A percentile compares a stretch with the other conserved stretches of the same genome.
These are phyloP conservation scores for Gadus chalcogrammus DNA, from an alignment of 2,113 vertebrate species.

Conservation along the genomic window DNA sequence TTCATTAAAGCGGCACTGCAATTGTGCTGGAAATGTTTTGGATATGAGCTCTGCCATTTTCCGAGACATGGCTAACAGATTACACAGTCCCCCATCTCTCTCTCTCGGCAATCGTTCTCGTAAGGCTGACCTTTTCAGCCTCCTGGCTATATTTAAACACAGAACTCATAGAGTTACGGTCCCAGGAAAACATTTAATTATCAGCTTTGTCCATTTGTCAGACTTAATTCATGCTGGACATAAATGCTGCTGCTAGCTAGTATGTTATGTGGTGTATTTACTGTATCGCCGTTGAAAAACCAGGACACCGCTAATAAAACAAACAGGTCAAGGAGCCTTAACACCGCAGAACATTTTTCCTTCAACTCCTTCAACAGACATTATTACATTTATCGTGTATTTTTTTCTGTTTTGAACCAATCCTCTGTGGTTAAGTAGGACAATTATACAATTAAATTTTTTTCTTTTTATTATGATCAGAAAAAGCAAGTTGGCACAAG, in stretches of 20 bases:
- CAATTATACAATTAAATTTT: no score
- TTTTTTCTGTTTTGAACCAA: no score
- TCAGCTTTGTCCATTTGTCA: constrained; percentile 54
- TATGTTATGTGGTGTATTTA: constrained; percentile 43
- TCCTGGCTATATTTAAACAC: constrained; percentile 67
- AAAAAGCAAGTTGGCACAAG: no score
- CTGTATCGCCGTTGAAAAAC: constrained; percentile 42
- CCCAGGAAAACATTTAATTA: constrained; percentile 60
- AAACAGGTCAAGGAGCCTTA: constrained; percentile 12
- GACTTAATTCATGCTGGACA: constrained; percentile 51
- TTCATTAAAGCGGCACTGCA: constrained; percentile 36
- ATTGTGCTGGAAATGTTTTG: constrained; percentile 51
- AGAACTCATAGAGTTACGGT: constrained; percentile 53
- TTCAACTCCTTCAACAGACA: constrained; percentile 16
- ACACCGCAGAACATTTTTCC: constrained; percentile 11
- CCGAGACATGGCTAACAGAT: constrained; percentile 56
- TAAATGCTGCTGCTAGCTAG: constrained; percentile 33
- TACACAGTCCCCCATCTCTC: constrained; percentile 37
- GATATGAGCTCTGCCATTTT: constrained; percentile 47
- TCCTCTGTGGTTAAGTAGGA: no score
- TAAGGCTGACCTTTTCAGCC: constrained; percentile 63
- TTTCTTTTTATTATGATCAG: no score
- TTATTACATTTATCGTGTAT: not conserved
- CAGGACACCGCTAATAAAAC: constrained; percentile 46
- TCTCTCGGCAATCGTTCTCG: not conserved